These are phyloP conservation scores for Trogon melanurus DNA, from an alignment of 2,113 vertebrate genomes.

Conservation along the genomic window DNA sequence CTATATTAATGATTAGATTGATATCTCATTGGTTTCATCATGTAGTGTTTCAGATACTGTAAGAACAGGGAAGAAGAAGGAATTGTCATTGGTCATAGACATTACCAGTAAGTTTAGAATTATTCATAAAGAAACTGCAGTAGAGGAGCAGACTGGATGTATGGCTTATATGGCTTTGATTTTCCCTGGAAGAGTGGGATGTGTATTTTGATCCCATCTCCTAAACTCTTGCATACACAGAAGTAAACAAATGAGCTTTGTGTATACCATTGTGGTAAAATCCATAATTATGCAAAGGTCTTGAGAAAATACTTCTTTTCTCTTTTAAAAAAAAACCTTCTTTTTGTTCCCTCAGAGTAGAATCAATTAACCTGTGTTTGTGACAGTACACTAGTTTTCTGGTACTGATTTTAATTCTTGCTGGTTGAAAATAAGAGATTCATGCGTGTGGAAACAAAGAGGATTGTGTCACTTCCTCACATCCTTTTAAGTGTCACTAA, in stretches of 20 bases:
- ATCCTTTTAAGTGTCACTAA: not conserved
- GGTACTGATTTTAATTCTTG: not conserved
- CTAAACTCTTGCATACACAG: conserved; percentile 14
- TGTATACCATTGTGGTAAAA: not conserved
- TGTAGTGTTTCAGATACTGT: not conserved
- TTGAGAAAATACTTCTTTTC: not conserved
- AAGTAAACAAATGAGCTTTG: conserved; percentile 26
- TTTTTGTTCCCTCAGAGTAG: not conserved
- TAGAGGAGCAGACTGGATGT: not conserved
- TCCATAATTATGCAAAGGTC: not conserved
- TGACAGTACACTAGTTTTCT: not conserved
- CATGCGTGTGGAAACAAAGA: not conserved
- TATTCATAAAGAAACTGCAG: not conserved
- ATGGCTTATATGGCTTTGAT: not conserved
- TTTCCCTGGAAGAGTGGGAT: not conserved
- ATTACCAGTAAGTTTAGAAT: not conserved
- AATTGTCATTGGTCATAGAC: not conserved
- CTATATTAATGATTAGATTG: not conserved
- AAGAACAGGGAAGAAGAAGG: not conserved
- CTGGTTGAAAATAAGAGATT: not conserved
- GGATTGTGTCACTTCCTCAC: not conserved
- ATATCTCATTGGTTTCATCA: not conserved
- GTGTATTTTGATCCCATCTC: not conserved
- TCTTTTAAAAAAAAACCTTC: not conserved
- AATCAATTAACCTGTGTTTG: conserved; percentile 28